Percentiles rank a stretch among this genome's conserved stretches.
Evolutionary conservation across 2,113 vertebrate species (phyloP).

Genomic region (Propithecus coquereli): DNA sequence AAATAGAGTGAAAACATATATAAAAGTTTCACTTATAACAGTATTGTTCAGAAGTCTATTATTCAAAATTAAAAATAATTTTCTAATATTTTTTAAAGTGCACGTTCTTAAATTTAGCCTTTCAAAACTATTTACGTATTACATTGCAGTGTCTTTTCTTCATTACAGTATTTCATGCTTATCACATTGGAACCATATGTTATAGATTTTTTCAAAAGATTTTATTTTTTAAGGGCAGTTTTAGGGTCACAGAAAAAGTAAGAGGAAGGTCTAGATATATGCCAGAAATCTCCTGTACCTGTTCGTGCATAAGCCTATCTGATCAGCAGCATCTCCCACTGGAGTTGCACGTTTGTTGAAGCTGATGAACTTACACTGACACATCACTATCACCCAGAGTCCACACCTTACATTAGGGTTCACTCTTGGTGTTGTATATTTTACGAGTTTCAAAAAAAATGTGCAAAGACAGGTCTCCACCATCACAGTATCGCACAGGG

Average conservation of each 20-base stretch:
- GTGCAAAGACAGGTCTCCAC: background rate
- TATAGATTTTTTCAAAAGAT: background rate
- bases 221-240: background rate
- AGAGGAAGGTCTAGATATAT: background rate
- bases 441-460: background rate
- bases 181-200: background rate
- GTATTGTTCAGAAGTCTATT: background rate
- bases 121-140: background rate
- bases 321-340: too few species aligned
- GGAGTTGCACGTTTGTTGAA: background rate
- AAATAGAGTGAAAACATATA: constrained; percentile 37
- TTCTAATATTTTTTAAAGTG: constrained; percentile 18
- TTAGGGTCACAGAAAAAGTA: background rate
- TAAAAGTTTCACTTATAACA: constrained; percentile 37
- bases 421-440: background rate
- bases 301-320: fast-evolving
- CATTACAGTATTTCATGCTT: background rate
- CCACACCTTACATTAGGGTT: background rate
- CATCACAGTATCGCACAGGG: too few species aligned
- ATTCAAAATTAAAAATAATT: background rate
- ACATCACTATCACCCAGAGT: too few species aligned
- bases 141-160: background rate
- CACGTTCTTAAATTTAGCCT: background rate
- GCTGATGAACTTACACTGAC: background rate
- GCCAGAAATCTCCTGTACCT: too few species aligned